phyloP scores from a whole-genome alignment of 2,888 invertebrate genomes.

The Luffia ferchaultella region DNA sequence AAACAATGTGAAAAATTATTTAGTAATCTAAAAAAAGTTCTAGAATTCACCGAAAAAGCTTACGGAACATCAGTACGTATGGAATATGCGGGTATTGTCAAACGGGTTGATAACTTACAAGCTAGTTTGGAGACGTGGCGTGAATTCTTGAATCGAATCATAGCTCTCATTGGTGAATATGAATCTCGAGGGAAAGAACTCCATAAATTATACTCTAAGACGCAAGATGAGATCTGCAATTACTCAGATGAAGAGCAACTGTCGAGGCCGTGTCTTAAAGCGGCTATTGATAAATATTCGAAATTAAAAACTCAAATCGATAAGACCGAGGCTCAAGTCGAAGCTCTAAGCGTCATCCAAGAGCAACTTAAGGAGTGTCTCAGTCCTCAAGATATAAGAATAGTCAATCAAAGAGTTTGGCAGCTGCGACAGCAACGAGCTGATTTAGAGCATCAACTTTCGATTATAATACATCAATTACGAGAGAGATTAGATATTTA shows the following conservation, averaged over 20 bases:
- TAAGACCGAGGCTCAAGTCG: conserved; percentile 69
- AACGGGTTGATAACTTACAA: conserved; percentile 79
- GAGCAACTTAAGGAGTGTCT: conserved; percentile 87
- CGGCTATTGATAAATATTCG: conserved; percentile 69
- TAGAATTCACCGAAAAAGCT: conserved; percentile 78
- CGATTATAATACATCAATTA: conserved; percentile 73
- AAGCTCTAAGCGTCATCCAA: conserved; percentile 75
- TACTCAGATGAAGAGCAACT: conserved; percentile 63
- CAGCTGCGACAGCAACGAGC: conserved; percentile 81
- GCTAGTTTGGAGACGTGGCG: conserved; percentile 86
- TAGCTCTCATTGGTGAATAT: conserved; percentile 69
- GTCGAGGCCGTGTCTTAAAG: conserved; percentile 69
- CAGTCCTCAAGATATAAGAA: conserved; percentile 84
- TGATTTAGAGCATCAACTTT: conserved; percentile 81
- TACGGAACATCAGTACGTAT: conserved; percentile 81
- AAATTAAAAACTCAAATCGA: conserved; percentile 67
- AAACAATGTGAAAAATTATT: conserved; percentile 70
- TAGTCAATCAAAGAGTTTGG: conserved; percentile 80
- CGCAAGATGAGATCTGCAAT: conserved; percentile 67
- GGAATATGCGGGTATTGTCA: conserved; percentile 80
- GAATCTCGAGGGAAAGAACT: conserved; percentile 69
- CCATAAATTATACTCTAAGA: conserved; percentile 69
- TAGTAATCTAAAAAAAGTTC: conserved; percentile 70
- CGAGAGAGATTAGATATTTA: conserved; percentile 78
- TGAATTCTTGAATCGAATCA: conserved; percentile 75